Conservation (phyloP, 2,888 invertebrate species). For the Drosophila robusta region DNA sequence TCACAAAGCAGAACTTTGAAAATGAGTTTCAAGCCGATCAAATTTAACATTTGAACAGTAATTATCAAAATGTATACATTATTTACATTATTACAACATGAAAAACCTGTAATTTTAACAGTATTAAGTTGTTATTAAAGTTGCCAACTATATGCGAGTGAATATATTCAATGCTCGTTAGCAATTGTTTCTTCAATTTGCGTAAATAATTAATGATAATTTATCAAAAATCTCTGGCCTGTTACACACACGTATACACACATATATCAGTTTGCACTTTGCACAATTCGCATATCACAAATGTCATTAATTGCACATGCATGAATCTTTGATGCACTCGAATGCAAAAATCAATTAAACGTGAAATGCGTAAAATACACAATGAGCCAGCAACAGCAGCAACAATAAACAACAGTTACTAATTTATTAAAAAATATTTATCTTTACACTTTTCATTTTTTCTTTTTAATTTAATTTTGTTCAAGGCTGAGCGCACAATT, state of each 20-base stretch:
- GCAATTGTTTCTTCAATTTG: slow-evolving; percentile 37
- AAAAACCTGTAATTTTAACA: not conserved
- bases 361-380: slow-evolving; percentile 50
- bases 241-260: not conserved
- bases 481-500: slow-evolving; percentile 41
- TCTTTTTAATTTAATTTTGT: slow-evolving; percentile 11
- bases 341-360: slow-evolving; percentile 75
- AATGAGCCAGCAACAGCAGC: slow-evolving; percentile 13
- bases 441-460: not conserved
- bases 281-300: slow-evolving; percentile 42
- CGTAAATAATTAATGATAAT: slow-evolving; percentile 53
- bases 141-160: not conserved
- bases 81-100: not conserved
- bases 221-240: slow-evolving; percentile 19
- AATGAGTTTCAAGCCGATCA: not conserved
- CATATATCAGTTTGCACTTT: slow-evolving; percentile 34
- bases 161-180: slow-evolving; percentile 1
- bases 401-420: slow-evolving; percentile 1
- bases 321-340: slow-evolving; percentile 76
- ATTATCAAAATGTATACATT: not conserved
- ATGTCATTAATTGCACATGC: slow-evolving; percentile 72
- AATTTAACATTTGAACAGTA: no score
- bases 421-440: slow-evolving; percentile 14
- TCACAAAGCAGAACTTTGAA: no score
- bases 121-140: not conserved